Conservation (phyloP, 2,797 vertebrate genomes). For the Manis javanica region DNA sequence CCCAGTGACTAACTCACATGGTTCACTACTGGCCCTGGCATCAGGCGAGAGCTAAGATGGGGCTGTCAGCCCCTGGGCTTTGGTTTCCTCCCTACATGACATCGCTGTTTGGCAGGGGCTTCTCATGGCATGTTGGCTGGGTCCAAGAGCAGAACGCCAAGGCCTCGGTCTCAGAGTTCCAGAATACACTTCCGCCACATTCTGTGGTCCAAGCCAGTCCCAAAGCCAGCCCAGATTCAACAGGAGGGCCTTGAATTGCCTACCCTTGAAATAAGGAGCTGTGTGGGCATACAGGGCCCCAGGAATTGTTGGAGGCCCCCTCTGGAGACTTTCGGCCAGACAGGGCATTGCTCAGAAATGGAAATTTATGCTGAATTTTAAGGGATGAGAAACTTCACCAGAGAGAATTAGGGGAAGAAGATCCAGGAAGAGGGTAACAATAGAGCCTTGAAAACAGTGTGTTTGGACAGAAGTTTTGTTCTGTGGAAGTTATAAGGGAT, state of each 20-base stretch:
- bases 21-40: neutral
- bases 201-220: neutral
- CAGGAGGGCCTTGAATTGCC: neutral
- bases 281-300: neutral
- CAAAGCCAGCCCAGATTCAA: neutral
- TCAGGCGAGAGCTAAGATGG: neutral
- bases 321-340: neutral
- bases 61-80: neutral
- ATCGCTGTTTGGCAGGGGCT: neutral
- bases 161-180: neutral
- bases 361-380: neutral
- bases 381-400: neutral
- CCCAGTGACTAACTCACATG: neutral
- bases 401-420: neutral
- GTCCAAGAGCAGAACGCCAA: neutral
- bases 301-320: neutral
- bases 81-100: neutral
- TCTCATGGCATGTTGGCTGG: neutral
- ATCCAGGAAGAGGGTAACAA: neutral
- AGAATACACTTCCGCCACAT: neutral
- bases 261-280: neutral
- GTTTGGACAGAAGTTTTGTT: neutral
- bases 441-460: neutral
- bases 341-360: neutral
- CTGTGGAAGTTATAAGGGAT: neutral